Percentiles rank a stretch among this genome's conserved stretches.
These are phyloP conservation scores for Calameuta pallipes DNA, from an alignment of 2,888 invertebrate species.

Conservation along the genomic window DNA sequence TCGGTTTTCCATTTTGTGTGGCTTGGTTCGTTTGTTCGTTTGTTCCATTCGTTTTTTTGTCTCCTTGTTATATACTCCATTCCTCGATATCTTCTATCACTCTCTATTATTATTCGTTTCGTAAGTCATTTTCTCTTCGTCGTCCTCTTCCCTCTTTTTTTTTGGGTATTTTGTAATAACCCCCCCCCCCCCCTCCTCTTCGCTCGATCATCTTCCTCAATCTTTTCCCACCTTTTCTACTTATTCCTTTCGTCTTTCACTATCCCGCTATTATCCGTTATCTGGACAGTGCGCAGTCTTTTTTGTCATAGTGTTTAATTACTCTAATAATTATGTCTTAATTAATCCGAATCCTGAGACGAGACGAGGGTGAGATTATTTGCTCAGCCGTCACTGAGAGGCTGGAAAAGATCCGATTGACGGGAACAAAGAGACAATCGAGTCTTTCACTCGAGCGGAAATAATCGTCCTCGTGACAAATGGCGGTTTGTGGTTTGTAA, in stretches of 20 bases:
- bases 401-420: background rate
- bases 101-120: background rate
- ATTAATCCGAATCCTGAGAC: slow-evolving; percentile 3
- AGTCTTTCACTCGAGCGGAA: background rate
- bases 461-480: background rate
- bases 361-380: background rate
- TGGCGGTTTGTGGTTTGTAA: background rate
- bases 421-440: background rate
- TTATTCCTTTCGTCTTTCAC: background rate
- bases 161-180: background rate
- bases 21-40: slow-evolving; percentile 16
- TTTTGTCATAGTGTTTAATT: slow-evolving; percentile 2
- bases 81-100: background rate
- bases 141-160: slow-evolving; percentile 6
- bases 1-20: slow-evolving; percentile 30
- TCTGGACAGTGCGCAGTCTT: slow-evolving; percentile 20
- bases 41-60: background rate
- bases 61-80: background rate
- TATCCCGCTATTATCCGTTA: slow-evolving; percentile 13
- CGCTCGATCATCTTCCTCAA: background rate
- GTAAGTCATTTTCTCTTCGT: slow-evolving; percentile 11
- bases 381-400: background rate
- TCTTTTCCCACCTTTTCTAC: background rate
- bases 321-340: background rate
- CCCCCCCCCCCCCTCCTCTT: slow-evolving; percentile 9